These are phyloP conservation scores for Rhagoletis zephyria DNA, from an alignment of 1,140 invertebrate genomes.

Conservation along the genomic window DNA sequence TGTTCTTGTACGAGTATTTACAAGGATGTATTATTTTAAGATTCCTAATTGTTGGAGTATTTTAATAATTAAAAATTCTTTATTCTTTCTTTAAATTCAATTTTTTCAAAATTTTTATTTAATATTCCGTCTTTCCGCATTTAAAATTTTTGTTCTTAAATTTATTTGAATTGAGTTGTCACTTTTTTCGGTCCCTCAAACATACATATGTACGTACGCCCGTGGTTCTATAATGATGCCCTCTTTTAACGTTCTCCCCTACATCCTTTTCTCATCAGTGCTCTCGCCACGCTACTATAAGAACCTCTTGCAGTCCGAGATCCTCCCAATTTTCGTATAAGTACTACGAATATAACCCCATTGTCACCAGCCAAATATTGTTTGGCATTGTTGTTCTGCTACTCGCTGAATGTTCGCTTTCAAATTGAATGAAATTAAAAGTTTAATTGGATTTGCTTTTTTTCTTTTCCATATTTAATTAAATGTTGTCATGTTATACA, in stretches of 20 bases:
- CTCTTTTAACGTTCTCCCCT: not conserved
- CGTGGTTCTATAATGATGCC: too few species aligned
- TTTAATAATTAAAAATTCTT: too few species aligned
- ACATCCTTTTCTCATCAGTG: not conserved
- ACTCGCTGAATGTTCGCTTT: slow-evolving; percentile 18
- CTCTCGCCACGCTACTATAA: not conserved
- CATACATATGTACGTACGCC: too few species aligned
- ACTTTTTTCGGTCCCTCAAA: too few species aligned
- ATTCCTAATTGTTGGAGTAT: too few species aligned
- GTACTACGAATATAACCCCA: not conserved
- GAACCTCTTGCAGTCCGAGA: not conserved
- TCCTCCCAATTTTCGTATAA: not conserved
- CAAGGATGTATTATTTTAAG: too few species aligned
- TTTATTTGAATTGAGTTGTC: too few species aligned
- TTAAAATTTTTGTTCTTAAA: too few species aligned
- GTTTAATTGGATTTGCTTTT: slow-evolving; percentile 49
- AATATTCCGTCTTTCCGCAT: not conserved
- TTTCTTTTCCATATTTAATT: slow-evolving; percentile 42
- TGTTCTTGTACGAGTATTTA: too few species aligned
- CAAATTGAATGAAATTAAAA: slow-evolving; percentile 51
- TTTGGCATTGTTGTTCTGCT: not conserved
- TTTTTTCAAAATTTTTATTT: not conserved
- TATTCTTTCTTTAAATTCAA: too few species aligned
- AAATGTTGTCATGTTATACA: slow-evolving; percentile 46
- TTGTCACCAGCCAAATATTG: not conserved